phyloP scores from a whole-genome alignment of 2,888 invertebrate species.

The Lobophora halterata region DNA sequence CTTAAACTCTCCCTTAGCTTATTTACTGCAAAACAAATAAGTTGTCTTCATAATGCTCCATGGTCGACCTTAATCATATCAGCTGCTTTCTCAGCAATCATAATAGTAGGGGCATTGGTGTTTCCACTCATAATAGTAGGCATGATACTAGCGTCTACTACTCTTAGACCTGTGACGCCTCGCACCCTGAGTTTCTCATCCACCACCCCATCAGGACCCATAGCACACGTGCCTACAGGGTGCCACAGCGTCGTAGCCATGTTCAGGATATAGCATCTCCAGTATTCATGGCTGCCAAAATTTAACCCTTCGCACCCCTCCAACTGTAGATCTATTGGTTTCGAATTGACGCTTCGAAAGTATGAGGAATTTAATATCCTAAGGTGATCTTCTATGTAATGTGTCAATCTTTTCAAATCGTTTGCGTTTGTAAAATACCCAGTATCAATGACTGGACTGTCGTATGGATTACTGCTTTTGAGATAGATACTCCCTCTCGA shows the following conservation, averaged over 20 bases:
- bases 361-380: slow-evolving; percentile 6
- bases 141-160: slow-evolving; percentile 83
- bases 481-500: slow-evolving; percentile 13
- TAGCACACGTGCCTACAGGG: slow-evolving; percentile 39
- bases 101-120: slow-evolving; percentile 79
- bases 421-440: slow-evolving; percentile 8
- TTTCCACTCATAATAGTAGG: slow-evolving; percentile 80
- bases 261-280: slow-evolving; percentile 15
- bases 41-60: slow-evolving; percentile 8
- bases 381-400: slow-evolving; percentile 6
- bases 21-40: slow-evolving; percentile 22
- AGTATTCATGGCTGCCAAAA: slow-evolving; percentile 11
- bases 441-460: slow-evolving; percentile 44
- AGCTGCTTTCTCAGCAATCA: slow-evolving; percentile 81
- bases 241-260: slow-evolving; percentile 25
- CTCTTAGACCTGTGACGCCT: slow-evolving; percentile 75
- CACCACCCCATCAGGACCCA: slow-evolving; percentile 37
- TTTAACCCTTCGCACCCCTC: not conserved
- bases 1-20: too few relatives aligned
- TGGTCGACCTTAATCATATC: slow-evolving; percentile 73
- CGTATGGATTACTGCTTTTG: slow-evolving; percentile 80
- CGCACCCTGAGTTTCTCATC: slow-evolving; percentile 52
- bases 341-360: slow-evolving; percentile 1
- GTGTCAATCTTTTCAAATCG: slow-evolving; percentile 11
- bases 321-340: not conserved